A percentile compares a stretch with the other conserved stretches of the same genome.
phyloP scores from a whole-genome alignment of 2,797 vertebrate genomes.

The Lates japonicus region DNA sequence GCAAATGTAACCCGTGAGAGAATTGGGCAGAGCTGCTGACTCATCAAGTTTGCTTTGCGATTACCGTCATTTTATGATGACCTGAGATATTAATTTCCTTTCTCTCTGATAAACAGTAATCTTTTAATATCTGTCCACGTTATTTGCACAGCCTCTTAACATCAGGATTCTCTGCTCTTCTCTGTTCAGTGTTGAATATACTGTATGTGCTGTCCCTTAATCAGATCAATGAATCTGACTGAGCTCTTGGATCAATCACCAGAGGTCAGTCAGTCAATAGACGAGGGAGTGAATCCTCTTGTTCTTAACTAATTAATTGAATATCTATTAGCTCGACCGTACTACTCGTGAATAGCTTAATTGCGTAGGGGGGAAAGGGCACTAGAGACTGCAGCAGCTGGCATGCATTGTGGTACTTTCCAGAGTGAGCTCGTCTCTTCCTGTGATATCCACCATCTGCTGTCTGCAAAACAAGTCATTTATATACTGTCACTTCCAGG shows the following conservation, averaged over 20 bases:
- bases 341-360: slow-evolving; percentile 82
- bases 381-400: slow-evolving; percentile 91
- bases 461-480: slow-evolving; percentile 94
- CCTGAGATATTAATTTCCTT: slow-evolving; percentile 33
- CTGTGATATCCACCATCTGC: slow-evolving; percentile 94
- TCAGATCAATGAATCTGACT: slow-evolving; percentile 69
- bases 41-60: slow-evolving; percentile 58
- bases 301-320: slow-evolving; percentile 79
- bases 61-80: slow-evolving; percentile 38
- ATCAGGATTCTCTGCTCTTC: slow-evolving; percentile 7
- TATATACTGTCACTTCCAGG: slow-evolving; percentile 89
- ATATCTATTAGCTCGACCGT: slow-evolving; percentile 69
- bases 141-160: slow-evolving; percentile 31
- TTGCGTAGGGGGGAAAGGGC: slow-evolving; percentile 79
- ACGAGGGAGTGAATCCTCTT: slow-evolving; percentile 68
- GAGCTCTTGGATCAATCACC: slow-evolving; percentile 70
- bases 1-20: slow-evolving; percentile 66
- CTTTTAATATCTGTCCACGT: slow-evolving; percentile 43
- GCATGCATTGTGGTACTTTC: slow-evolving; percentile 86
- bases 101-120: slow-evolving; percentile 29
- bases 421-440: slow-evolving; percentile 85
- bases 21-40: slow-evolving; percentile 65
- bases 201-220: slow-evolving; percentile 5
- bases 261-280: slow-evolving; percentile 70
- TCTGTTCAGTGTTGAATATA: slow-evolving; percentile 3